Evolutionary conservation across 2,113 vertebrate species (phyloP), one percentile per base, ranked within the genome.

Genomic region (Halichoerus grypus): DNA sequence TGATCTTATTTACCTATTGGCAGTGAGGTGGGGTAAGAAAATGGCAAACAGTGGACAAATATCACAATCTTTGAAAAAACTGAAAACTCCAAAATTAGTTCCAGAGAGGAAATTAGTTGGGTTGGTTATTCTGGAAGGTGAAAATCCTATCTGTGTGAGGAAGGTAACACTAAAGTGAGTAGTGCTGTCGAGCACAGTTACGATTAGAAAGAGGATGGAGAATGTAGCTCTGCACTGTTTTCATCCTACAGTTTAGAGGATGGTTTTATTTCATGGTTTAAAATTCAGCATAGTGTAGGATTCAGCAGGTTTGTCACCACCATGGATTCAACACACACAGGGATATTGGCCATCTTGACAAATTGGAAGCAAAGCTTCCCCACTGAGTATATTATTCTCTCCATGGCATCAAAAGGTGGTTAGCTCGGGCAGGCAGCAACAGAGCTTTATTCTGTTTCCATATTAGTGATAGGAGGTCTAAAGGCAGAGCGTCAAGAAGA

Each of bases 371-470:
- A 74, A 9, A 67, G 33, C 19, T 93, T 90, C 13, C 6, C 57
- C 14, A 88, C 2, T 0, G 16, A 77, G 10, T 21, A 55, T 31
- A 55, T 83, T 84, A 80, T 39, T 91, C 46, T 67, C 28, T 63
- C 57, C 36, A 28, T 67, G 79, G 19, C 14, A 67, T 82, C 81
- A 96, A 82, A 77, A 94, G 80, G 59, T 89, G 26, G 49, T 88
- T 61, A 86, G 22, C 39, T 14, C 67, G n/a, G 28, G 57, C 18
- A 93, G 65, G 89, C 51, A 89, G 55, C 55, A 74, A 53, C 22
- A 97, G 33, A 42, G 22, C 13, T 95, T 95, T 72, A 86, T 61
- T 92, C 26, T 86, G 7, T 94, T 91, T 95, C 53, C 51, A 69
- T 33, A 39, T 59, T 93, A 88, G 28, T 46, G 2, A 51, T 76